These are phyloP conservation scores for Epizoanthus rinbou DNA, from an alignment of 92 coral and sea anemone species.

Conservation along the genomic window DNA sequence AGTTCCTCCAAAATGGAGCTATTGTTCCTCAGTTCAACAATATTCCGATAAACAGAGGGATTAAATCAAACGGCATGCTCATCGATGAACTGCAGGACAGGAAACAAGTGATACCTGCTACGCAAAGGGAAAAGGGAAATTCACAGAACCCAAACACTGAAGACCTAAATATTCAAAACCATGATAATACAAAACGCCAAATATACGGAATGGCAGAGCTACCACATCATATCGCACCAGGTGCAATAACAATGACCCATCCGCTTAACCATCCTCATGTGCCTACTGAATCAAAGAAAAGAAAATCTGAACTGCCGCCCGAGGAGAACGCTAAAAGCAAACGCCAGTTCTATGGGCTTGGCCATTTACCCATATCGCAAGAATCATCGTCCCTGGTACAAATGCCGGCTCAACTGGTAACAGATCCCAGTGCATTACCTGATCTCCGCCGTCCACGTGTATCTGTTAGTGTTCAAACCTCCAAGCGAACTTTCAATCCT, in stretches of 20 bases:
- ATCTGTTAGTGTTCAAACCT: neutral
- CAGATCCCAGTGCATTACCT: neutral
- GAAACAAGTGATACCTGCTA: conserved; percentile 61
- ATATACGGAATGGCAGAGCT: conserved; percentile 64
- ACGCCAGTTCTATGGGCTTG: no score
- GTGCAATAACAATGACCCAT: no score
- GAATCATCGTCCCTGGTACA: conserved; percentile 2
- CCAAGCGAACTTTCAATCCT: neutral
- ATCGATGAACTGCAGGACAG: conserved; percentile 67
- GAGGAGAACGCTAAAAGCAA: no score
- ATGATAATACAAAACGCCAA: conserved; percentile 49
- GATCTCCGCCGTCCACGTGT: neutral
- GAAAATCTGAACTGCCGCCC: no score
- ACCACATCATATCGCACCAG: conserved; percentile 33
- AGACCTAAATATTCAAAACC: neutral
- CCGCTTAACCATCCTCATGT: no score
- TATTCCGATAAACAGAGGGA: conserved; percentile 50
- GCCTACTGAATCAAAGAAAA: no score
- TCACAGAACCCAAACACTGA: neutral
- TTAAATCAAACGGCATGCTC: conserved; percentile 71
- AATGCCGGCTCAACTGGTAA: neutral
- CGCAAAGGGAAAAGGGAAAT: neutral
- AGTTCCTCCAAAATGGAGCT: conserved; percentile 74
- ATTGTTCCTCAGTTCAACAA: conserved; percentile 68
- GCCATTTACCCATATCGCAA: no score